Conservation (phyloP, 2,888 invertebrate genomes). For the Muscina levida region DNA sequence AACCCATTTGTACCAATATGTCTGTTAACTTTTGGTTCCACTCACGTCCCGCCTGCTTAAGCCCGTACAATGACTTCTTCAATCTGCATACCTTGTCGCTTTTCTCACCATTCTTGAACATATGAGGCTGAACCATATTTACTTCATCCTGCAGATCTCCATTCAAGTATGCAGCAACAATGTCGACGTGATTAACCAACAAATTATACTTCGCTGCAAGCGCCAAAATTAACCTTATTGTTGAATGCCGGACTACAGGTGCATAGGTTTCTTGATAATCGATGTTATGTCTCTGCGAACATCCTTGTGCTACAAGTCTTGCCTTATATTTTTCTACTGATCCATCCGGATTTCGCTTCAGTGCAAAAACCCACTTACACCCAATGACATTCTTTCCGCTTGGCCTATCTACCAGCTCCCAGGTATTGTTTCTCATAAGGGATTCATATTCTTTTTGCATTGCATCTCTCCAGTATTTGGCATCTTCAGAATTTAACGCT, state of each 20-base stretch:
- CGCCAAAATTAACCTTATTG: conserved; percentile 64
- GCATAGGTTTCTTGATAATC: conserved; percentile 70
- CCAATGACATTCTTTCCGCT: conserved; percentile 60
- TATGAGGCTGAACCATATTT: conserved; percentile 8
- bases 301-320: conserved; percentile 68
- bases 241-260: no score
- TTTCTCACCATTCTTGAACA: conserved; percentile 18
- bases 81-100: conserved; percentile 47
- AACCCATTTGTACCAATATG: no score
- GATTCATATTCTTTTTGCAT: conserved; percentile 63
- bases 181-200: conserved; percentile 59
- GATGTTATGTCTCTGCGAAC: conserved; percentile 66
- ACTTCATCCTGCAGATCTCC: background rate
- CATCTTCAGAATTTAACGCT: conserved; percentile 42
- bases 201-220: conserved; percentile 46
- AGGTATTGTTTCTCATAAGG: conserved; percentile 67
- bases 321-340: conserved; percentile 67
- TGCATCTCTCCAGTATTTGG: conserved; percentile 50
- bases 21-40: no score
- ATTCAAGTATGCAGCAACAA: background rate
- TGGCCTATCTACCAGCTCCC: conserved; percentile 67
- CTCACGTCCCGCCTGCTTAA: conserved; percentile 48
- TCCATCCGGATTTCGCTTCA: conserved; percentile 61
- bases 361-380: conserved; percentile 63
- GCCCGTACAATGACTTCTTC: conserved; percentile 26